phyloP scores from a whole-genome alignment of 2,888 invertebrate genomes.

The Tetramorium bicarinatum region DNA sequence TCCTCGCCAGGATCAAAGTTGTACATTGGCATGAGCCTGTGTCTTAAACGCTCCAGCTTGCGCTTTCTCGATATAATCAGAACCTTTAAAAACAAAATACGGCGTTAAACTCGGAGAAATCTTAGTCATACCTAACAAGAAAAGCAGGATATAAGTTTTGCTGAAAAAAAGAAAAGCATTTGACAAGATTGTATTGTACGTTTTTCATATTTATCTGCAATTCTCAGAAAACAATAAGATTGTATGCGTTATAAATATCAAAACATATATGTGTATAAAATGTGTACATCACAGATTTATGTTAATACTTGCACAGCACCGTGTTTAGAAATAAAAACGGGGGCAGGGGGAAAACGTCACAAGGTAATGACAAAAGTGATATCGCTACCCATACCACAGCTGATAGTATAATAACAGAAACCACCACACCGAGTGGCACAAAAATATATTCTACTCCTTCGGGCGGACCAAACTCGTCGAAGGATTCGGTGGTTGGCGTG shows the following conservation, averaged over 20 bases:
- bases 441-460: conserved; percentile 85
- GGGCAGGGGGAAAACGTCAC: conserved; percentile 61
- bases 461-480: conserved; percentile 84
- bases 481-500: conserved; percentile 81
- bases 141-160: conserved; percentile 41
- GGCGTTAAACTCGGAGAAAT: not conserved
- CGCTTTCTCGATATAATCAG: conserved; percentile 87
- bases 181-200: not conserved
- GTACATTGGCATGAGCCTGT: conserved; percentile 90
- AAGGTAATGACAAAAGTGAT: conserved; percentile 70
- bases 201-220: not conserved
- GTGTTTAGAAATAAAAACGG: conserved; percentile 28
- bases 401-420: conserved; percentile 84
- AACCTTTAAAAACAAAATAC: conserved; percentile 84
- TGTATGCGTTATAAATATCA: not conserved
- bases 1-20: conserved; percentile 91
- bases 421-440: conserved; percentile 84
- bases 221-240: not conserved
- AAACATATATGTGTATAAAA: not conserved
- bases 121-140: conserved; percentile 38
- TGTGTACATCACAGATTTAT: not conserved
- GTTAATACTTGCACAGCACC: not conserved
- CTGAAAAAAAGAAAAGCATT: conserved; percentile 28
- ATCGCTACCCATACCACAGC: conserved; percentile 83
- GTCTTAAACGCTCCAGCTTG: conserved; percentile 88